Base-by-base conservation (phyloP, 1,140 invertebrate genomes). In the Cylas formicarius region DNA sequence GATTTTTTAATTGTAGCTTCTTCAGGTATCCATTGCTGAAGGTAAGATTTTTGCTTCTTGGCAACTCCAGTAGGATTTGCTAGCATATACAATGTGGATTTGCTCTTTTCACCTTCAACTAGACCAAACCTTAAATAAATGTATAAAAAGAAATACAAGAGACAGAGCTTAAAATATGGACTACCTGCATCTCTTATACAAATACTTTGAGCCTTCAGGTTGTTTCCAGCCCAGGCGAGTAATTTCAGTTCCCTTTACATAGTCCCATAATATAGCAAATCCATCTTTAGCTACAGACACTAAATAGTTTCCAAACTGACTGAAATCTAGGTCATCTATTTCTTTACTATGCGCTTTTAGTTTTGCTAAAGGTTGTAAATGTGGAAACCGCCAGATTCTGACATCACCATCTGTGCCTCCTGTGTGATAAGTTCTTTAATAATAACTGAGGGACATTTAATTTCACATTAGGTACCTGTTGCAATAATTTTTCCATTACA, bases 241-340 rank as follows among this genome's bases (percentile, higher is more conserved):
- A 16, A 77, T 60, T 58, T 83, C 76, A 44, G 69, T 77, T 13
- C 79, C 80, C 54, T 68, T 75, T 22, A 62, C 65, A 5, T 81
- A 68, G 52, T 82, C 76, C 91, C 92, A 96, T 3, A 95, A 65
- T 46, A 80, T 69, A 2, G 81, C 85, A 57, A 80, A 74, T 4
- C 84, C 84, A 70, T 96, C 92, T 67, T 93, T 89, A 0, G 86
- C 84, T 38, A 95, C 82, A 55, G 85, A 90, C 20, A 85, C 82
- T 29, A 96, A 61, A 60, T 73, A 73, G 50, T 77, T 80, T 40
- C 83, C 78, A 61, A 79, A 76, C 1, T 81, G 78, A 69, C 82
- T 88, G 61, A 96, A 85, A 68, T 94, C 90, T 24, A 97, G 61
- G 66, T 96, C 91, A 66, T 95, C 91, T 43, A 96, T 81, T 72